Evolutionary conservation across 2,113 vertebrate genomes (phyloP).

Genomic region (Puffinus mauretanicus): DNA sequence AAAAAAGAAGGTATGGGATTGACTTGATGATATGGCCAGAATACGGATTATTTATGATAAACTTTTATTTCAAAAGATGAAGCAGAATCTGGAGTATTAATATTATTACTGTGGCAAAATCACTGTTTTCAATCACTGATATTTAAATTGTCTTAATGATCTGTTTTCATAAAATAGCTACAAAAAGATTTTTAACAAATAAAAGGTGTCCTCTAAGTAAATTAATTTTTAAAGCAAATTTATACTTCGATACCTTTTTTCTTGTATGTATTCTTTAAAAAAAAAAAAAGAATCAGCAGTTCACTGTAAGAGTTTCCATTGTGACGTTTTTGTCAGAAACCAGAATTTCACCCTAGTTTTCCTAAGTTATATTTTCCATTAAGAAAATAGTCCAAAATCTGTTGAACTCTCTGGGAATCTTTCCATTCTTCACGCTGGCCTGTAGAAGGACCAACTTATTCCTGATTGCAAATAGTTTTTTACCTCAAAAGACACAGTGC

Average conservation of each 20-base stretch:
- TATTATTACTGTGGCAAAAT: neutral
- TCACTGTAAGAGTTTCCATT: neutral
- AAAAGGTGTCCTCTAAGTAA: neutral
- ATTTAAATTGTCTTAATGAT: neutral
- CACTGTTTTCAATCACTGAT: neutral
- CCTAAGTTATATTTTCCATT: neutral
- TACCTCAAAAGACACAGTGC: neutral
- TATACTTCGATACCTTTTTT: neutral
- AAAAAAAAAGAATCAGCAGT: neutral
- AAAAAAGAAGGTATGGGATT: conserved; percentile 75
- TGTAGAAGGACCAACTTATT: neutral
- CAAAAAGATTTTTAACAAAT: neutral
- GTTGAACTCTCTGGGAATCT: neutral
- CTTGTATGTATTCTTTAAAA: neutral
- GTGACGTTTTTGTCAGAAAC: neutral
- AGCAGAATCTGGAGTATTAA: neutral
- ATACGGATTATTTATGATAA: neutral
- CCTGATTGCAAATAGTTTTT: neutral
- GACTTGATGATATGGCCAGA: neutral
- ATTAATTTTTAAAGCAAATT: neutral
- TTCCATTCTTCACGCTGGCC: neutral
- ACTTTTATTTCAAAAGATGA: neutral
- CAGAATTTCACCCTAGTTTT: neutral
- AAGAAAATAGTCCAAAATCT: neutral
- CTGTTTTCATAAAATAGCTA: neutral